Evolutionary conservation across 1,140 invertebrate genomes (phyloP), one percentile per base, ranked within the genome.

Genomic region (Sinonovacula constricta): DNA sequence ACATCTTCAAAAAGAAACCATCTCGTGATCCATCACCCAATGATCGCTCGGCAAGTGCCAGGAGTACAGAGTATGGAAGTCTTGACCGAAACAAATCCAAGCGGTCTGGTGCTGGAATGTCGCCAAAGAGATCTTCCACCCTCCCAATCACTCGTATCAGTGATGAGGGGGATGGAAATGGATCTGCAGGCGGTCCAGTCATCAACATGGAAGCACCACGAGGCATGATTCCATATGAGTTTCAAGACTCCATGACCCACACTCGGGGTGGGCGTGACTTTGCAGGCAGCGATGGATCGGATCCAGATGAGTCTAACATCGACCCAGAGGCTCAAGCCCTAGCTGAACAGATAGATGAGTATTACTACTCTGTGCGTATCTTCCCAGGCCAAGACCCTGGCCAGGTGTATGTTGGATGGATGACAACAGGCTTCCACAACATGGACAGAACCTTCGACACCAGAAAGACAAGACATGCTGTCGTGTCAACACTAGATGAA

Each of bases 391-490:
- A 99, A 92, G 98, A 99, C 91, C 98, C 98, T 0, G 95, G 96
- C 0, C 97, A 99, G 45, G 84, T 88, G 63, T 99, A 97, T 90
- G 95, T 99, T 3, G 99, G 99, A n/a, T 99, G 98, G 99, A 97
- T 99, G 14, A 99, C 98, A 0, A 97, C 98, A 0, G 97, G 98
- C 86, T 99, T 98, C 89, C 92, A 93, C 89, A 92, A 96, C 36
- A 95, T 96, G 86, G 95, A 94, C n/a, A 95, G 94, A 80, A 94
- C 95, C 72, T 99, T 99, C 91, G 97, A 97, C 87, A 94, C 96
- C 86, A 94, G 93, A 83, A 95, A 95, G 85, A 96, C 98, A 0
- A 93, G 96, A 28, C 96, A 95, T 88, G 94, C 95, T 0, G 96
- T 96, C 0, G 95, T 98, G n/a, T 94, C 93, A 59, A 90, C 91